A percentile compares a stretch with the other conserved stretches of the same genome.
These are phyloP conservation scores for Megathymus violae DNA, from an alignment of 1,140 invertebrate species.

Conservation along the genomic window DNA sequence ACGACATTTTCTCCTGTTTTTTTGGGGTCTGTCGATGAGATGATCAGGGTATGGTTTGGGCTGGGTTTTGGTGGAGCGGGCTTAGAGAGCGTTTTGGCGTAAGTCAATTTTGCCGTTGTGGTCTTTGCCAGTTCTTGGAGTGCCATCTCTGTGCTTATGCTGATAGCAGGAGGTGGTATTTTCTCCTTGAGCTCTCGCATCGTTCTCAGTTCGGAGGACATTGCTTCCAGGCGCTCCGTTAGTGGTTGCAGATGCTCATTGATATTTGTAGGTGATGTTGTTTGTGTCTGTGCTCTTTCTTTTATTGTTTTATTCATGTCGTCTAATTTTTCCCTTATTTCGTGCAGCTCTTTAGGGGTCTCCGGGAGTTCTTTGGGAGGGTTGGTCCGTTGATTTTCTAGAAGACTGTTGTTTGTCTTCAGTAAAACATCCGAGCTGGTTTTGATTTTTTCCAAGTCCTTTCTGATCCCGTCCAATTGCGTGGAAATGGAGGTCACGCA, in stretches of 20 bases:
- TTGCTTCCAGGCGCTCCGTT: too few relatives aligned
- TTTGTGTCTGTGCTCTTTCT: too few relatives aligned
- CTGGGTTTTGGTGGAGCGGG: background rate
- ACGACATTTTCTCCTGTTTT: slow-evolving; percentile 33
- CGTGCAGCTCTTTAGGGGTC: too few relatives aligned
- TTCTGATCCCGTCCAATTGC: background rate
- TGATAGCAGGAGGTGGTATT: background rate
- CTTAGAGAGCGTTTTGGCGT: background rate
- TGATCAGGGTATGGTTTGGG: slow-evolving; percentile 38
- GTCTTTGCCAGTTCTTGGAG: too few relatives aligned
- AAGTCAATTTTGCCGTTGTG: background rate
- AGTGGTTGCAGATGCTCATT: too few relatives aligned
- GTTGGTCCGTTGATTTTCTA: too few relatives aligned
- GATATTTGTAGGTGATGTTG: too few relatives aligned
- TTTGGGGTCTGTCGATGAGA: slow-evolving; percentile 29
- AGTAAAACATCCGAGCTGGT: background rate
- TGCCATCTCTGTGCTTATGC: background rate
- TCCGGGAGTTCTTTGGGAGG: too few relatives aligned
- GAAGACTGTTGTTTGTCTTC: background rate
- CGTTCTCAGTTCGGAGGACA: too few relatives aligned
- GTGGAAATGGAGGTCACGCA: background rate
- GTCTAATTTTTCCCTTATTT: too few relatives aligned
- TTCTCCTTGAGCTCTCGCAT: slow-evolving; percentile 4
- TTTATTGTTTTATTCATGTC: too few relatives aligned
- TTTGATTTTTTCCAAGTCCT: background rate